Base-by-base conservation (phyloP, 2,888 invertebrate species). In the Heteromyza rotundicornis region DNA sequence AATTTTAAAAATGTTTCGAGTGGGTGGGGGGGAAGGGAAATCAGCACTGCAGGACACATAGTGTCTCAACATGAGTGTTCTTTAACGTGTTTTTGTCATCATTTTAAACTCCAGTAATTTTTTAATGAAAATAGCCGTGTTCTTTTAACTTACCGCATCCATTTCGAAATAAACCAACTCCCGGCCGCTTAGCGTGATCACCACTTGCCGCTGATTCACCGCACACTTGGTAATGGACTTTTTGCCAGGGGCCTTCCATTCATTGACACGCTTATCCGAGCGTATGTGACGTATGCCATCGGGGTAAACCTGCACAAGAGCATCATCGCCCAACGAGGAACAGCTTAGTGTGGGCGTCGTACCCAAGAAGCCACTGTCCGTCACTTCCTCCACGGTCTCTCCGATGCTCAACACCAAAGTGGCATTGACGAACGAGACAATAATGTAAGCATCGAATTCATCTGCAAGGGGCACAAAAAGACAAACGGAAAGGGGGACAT, bases 341-440 rank as follows among this genome's bases (percentile, higher is more conserved):
- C 99, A 99, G 67, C 96, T 94, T n/a, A 99, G 86, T 0, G 99
- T 99, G 0, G 98, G 98, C 0, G 98, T 98, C 0, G 98, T 99
- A 64, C 98, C 98, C 76, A 99, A 86, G 84, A 99, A 99, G 50
- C 99, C 99, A 66, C 98, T 98, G 84, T 99, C 99, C 0, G 98
- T 97, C 22, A 99, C 99, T 90, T 99, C 99, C 84, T 99, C 99
- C n/a, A 99, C 99, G 14, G 98, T 99, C 84, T 99, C 99, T 71
- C 99, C 99, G 81, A 99, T 99, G 74, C 97, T 97, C 77, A 99
- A 88, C 68, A 99, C 99, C 78, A 99, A 89, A 16, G 99, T 99
- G 72, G 99, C 99, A 75, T 88, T 88, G 68, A 97, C 94, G 91
- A 99, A 99, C 56, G 99, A 99, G 76, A 99, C 99, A 83, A 99